These are phyloP conservation scores for Criorhina ranunculi DNA, from an alignment of 2,888 invertebrate species.

Conservation along the genomic window DNA sequence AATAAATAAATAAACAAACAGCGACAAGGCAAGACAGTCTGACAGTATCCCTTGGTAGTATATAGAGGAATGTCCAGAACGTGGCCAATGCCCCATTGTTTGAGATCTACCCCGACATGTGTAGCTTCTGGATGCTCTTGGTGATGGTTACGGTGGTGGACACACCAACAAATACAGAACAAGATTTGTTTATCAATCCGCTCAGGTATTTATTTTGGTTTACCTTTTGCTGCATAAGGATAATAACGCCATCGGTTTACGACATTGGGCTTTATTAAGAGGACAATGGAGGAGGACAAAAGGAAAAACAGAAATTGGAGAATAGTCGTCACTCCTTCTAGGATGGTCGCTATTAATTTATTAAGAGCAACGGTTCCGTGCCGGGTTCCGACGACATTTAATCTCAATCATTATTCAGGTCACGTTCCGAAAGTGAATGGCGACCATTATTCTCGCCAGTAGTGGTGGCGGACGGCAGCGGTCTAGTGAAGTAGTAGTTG, in stretches of 20 bases:
- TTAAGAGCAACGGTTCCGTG: constrained; percentile 37
- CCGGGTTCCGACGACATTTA: constrained; percentile 41
- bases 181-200: constrained; percentile 67
- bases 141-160: background rate
- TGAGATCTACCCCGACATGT: constrained; percentile 32
- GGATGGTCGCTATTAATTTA: constrained; percentile 58
- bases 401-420: constrained; percentile 61
- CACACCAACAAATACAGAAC: constrained; percentile 16
- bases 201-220: constrained; percentile 42
- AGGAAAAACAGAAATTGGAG: constrained; percentile 1
- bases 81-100: constrained; percentile 55
- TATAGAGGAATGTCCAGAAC: constrained; percentile 58
- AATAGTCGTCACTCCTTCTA: constrained; percentile 5
- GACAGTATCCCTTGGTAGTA: constrained; percentile 1
- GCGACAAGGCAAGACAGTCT: constrained; percentile 23
- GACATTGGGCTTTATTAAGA: constrained; percentile 33
- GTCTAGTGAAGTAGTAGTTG: constrained; percentile 3
- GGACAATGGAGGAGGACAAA: constrained; percentile 24
- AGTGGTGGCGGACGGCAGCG: background rate
- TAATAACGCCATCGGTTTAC: constrained; percentile 36
- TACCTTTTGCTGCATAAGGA: constrained; percentile 40
- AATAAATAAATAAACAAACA: constrained; percentile 49
- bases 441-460: constrained; percentile 47
- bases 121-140: constrained; percentile 17
- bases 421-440: constrained; percentile 64